A percentile compares a stretch with the other conserved stretches of the same genome.
These are phyloP conservation scores for Crematogaster levior DNA, from an alignment of 2,888 invertebrate species.

Conservation along the genomic window DNA sequence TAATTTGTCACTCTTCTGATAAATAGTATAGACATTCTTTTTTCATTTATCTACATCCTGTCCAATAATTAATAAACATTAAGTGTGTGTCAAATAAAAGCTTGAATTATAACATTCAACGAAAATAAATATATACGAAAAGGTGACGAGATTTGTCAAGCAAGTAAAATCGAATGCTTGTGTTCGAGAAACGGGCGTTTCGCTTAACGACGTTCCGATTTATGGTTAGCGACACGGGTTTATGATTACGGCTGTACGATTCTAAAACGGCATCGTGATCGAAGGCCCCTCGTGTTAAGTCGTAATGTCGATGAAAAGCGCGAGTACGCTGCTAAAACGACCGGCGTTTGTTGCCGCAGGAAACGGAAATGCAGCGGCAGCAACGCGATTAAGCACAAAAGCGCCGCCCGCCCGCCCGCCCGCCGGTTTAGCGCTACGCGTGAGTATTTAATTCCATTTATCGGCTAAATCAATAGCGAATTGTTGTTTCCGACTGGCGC, in stretches of 20 bases:
- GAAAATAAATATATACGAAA: not conserved
- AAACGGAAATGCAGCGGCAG: conserved; percentile 39
- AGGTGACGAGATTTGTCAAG: not conserved
- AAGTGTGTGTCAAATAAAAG: not conserved
- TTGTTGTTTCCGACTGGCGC: conserved; percentile 56
- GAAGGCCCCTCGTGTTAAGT: conserved; percentile 41
- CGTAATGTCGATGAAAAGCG: conserved; percentile 30
- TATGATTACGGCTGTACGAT: conserved; percentile 25
- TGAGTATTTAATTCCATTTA: conserved; percentile 61
- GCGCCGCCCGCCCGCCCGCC: not conserved
- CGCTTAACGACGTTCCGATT: conserved; percentile 8
- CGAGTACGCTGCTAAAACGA: conserved; percentile 38
- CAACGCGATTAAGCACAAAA: conserved; percentile 57
- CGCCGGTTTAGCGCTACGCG: conserved; percentile 20
- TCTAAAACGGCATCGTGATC: conserved; percentile 25
- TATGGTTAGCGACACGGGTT: conserved; percentile 12
- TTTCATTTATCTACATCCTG: not conserved
- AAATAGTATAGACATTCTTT: not conserved
- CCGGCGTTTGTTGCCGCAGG: conserved; percentile 36
- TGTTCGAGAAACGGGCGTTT: not conserved
- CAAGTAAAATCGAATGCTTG: not conserved
- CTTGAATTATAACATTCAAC: not conserved
- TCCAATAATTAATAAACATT: not conserved
- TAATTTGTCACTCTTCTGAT: conserved; percentile 2
- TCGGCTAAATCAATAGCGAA: conserved; percentile 61